Evolutionary conservation across 1,140 invertebrate species (phyloP).

Genomic region (Drosophila ercepeae): DNA sequence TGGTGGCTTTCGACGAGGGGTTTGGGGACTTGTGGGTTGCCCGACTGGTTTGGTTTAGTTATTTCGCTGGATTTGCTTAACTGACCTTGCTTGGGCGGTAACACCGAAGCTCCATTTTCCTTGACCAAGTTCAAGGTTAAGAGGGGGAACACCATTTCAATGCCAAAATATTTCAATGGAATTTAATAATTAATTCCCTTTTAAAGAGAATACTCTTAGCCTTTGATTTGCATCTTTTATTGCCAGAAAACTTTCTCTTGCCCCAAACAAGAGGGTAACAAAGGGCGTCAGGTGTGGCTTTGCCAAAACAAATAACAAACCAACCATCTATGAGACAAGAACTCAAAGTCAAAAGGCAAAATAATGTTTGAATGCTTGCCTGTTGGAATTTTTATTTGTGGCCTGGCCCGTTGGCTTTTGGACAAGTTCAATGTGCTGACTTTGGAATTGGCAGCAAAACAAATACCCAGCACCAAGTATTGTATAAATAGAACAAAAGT

Average conservation of each 20-base stretch:
- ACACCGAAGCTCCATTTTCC: background rate
- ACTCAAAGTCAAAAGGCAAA: constrained; percentile 6
- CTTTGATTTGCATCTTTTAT: background rate
- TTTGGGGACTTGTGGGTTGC: constrained; percentile 18
- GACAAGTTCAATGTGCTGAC: constrained; percentile 32
- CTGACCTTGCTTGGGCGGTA: constrained; percentile 54
- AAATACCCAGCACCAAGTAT: constrained; percentile 12
- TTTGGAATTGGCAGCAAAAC: constrained; percentile 29
- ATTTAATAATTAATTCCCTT: background rate
- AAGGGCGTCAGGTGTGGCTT: background rate
- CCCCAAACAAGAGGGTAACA: constrained; percentile 15
- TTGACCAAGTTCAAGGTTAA: constrained; percentile 60
- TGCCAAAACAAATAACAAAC: constrained; percentile 22
- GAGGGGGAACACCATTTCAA: background rate
- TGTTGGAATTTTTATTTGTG: constrained; percentile 9
- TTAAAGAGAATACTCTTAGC: background rate
- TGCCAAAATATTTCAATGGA: background rate
- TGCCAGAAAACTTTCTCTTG: background rate
- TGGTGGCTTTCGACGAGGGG: background rate
- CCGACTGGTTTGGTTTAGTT: constrained; percentile 46
- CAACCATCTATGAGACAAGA: constrained; percentile 21
- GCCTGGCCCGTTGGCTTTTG: constrained; percentile 4
- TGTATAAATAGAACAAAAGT: constrained; percentile 25
- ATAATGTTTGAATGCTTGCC: constrained; percentile 24
- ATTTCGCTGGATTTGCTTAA: constrained; percentile 45